A percentile compares a stretch with the other conserved stretches of the same genome.
Conservation (phyloP, 2,797 vertebrate species). For the Scolopax bukidnonensis region DNA sequence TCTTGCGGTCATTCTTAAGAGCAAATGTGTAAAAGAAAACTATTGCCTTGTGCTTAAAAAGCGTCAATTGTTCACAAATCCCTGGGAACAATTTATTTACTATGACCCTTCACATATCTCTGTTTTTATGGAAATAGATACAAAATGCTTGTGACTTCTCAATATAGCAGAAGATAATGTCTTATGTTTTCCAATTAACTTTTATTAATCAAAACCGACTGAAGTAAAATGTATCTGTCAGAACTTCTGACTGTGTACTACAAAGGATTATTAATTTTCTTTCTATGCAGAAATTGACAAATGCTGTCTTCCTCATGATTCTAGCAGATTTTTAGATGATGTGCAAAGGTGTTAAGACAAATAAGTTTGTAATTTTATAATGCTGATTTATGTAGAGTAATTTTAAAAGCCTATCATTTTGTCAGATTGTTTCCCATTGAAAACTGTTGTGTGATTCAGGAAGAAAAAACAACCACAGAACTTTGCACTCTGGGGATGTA, state of each 20-base stretch:
- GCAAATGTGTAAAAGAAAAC: not conserved
- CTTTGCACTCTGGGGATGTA: not conserved
- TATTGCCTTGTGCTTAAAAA: not conserved
- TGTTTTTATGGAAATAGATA: constrained; percentile 31
- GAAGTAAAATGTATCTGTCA: constrained; percentile 19
- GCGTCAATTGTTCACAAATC: constrained; percentile 2
- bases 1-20: not conserved
- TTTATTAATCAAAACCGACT: constrained; percentile 41
- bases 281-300: not conserved
- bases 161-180: not conserved
- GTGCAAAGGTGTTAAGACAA: not conserved
- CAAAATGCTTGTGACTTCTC: constrained; percentile 20
- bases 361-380: not conserved
- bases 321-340: not conserved
- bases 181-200: constrained; percentile 37
- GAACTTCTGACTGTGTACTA: not conserved
- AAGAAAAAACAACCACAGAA: not conserved
- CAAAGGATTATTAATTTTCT: not conserved
- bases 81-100: not conserved
- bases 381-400: not conserved
- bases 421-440: not conserved
- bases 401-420: not conserved
- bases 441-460: constrained; percentile 1
- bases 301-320: not conserved
- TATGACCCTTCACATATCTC: not conserved